Conservation (phyloP, 2,113 vertebrate genomes). For the Myotis yumanensis region DNA sequence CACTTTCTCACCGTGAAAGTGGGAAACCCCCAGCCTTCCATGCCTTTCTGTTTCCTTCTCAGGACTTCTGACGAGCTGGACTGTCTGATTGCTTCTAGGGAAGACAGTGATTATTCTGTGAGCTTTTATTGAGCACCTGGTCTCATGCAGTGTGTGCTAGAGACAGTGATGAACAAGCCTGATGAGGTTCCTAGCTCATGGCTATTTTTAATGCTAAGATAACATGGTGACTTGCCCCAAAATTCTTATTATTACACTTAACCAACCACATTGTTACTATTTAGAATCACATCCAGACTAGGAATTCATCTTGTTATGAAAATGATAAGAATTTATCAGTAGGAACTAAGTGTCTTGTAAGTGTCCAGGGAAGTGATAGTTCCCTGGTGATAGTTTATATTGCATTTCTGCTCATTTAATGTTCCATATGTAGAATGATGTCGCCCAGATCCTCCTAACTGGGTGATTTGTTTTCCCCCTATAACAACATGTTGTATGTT, state of each 20-base stretch:
- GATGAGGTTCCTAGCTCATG: not conserved
- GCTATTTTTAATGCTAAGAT: not conserved
- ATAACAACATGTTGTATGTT: not conserved
- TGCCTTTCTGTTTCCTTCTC: no score
- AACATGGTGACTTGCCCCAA: not conserved
- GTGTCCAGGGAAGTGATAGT: not conserved
- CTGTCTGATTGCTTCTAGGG: no score
- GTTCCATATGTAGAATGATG: not conserved
- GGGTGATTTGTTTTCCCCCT: not conserved
- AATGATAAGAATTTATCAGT: not conserved
- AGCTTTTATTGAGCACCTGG: not conserved
- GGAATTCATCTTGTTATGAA: not conserved
- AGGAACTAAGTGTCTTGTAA: not conserved
- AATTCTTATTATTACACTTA: not conserved
- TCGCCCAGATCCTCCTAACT: not conserved
- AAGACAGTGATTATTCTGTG: not conserved
- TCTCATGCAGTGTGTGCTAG: not conserved
- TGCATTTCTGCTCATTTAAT: not conserved
- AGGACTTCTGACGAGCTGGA: no score
- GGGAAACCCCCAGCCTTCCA: no score
- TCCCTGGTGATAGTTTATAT: not conserved
- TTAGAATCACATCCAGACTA: slow-evolving; percentile 2
- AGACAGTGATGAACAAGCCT: not conserved
- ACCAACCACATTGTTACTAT: not conserved
- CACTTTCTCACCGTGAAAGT: no score